Conservation (phyloP, 2,888 invertebrate genomes). For the Escarpia spicata region DNA sequence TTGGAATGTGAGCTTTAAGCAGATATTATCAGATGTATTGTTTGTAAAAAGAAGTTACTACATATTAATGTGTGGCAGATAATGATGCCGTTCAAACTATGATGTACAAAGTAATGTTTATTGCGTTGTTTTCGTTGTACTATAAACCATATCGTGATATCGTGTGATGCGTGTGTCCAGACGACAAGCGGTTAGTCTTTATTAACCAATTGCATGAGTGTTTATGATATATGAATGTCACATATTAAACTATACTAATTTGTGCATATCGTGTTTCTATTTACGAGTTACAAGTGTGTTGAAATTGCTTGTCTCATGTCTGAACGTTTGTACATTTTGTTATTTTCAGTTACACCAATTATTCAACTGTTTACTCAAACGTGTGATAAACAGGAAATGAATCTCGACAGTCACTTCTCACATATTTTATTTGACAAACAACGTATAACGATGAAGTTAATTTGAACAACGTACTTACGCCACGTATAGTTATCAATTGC, state of each 20-base stretch:
- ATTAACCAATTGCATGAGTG: not conserved
- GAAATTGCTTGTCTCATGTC: not conserved
- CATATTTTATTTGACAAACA: not conserved
- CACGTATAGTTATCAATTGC: not conserved
- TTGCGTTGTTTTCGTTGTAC: not conserved
- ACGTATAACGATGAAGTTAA: not conserved
- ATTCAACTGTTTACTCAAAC: not conserved
- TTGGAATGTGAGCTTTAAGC: not conserved
- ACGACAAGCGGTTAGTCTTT: not conserved
- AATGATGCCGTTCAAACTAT: not conserved
- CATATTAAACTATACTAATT: slow-evolving; percentile 10
- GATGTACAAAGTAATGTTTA: not conserved
- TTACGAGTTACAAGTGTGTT: not conserved
- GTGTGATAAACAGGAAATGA: not conserved
- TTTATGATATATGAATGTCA: not conserved
- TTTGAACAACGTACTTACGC: too few species aligned
- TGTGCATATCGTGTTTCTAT: not conserved
- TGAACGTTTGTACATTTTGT: not conserved
- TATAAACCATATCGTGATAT: not conserved
- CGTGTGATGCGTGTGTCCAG: not conserved
- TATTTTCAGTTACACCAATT: not conserved
- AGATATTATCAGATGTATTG: not conserved
- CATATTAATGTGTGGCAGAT: not conserved
- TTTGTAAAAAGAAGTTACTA: not conserved
- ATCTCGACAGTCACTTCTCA: not conserved